Conservation (phyloP, 2,888 invertebrate species). For the Cremastobaeus sp. region DNA sequence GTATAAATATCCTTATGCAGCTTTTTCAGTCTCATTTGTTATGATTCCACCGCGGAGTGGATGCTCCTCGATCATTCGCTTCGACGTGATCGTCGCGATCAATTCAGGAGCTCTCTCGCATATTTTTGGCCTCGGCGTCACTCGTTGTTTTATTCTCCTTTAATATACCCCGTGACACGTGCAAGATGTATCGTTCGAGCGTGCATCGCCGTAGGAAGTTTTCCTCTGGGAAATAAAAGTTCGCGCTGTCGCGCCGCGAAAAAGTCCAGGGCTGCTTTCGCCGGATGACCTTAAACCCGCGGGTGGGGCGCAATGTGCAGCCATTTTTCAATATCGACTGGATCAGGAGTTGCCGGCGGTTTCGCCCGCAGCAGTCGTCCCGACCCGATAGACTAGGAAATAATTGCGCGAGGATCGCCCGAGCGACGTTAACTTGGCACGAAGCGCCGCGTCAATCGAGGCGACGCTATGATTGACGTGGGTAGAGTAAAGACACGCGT, state of each 20-base stretch:
- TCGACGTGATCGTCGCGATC: slow-evolving; percentile 52
- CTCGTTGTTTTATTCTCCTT: slow-evolving; percentile 51
- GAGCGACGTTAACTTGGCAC: too few species aligned
- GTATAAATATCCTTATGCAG: slow-evolving; percentile 13
- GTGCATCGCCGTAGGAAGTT: slow-evolving; percentile 56
- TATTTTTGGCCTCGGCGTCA: slow-evolving; percentile 33
- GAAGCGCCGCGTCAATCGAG: too few species aligned
- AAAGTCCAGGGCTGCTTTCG: slow-evolving; percentile 53
- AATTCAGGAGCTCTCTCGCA: slow-evolving; percentile 45
- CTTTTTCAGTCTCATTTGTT: slow-evolving; percentile 29
- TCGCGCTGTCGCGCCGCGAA: slow-evolving; percentile 52
- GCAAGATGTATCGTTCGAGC: slow-evolving; percentile 58
- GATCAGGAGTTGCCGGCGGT: slow-evolving; percentile 11
- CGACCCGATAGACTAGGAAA: not conserved
- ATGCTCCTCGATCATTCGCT: slow-evolving; percentile 43
- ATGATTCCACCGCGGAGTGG: slow-evolving; percentile 30
- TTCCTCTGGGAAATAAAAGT: slow-evolving; percentile 62
- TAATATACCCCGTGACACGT: slow-evolving; percentile 52
- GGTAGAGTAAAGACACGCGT: slow-evolving; percentile 41
- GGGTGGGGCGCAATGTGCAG: slow-evolving; percentile 9
- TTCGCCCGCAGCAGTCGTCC: not conserved
- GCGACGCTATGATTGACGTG: too few species aligned
- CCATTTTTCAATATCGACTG: slow-evolving; percentile 52
- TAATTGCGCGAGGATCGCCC: slow-evolving; percentile 22
- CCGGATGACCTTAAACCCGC: slow-evolving; percentile 51